Evolutionary conservation across 1,140 invertebrate species (phyloP).

Genomic region (Brachionus asplanchnoidis): DNA sequence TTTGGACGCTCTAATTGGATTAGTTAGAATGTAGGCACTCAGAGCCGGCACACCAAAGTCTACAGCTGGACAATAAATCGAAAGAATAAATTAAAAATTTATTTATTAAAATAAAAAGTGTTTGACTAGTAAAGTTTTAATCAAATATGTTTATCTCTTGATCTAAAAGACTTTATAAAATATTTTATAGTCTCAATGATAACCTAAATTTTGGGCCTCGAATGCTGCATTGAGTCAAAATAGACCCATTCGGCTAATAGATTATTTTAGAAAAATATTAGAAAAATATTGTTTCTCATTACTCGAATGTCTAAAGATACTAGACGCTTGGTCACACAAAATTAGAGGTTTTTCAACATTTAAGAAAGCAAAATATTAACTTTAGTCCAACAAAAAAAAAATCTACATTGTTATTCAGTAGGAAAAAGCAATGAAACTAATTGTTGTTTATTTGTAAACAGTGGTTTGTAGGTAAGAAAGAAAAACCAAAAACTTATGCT

Average conservation of each 20-base stretch:
- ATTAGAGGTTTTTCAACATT: not conserved
- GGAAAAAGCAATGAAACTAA: not conserved
- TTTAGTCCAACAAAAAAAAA: not conserved
- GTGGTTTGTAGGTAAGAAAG: not conserved
- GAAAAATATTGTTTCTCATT: conserved; percentile 1
- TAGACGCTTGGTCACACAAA: not conserved
- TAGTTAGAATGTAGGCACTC: not conserved
- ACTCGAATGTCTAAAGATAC: not conserved
- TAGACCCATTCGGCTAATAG: not conserved
- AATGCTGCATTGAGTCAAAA: not conserved
- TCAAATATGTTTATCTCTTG: conserved; percentile 14
- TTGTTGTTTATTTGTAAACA: conserved; percentile 32
- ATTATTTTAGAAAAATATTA: not conserved
- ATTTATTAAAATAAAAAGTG: conserved; percentile 3
- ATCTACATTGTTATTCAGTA: not conserved
- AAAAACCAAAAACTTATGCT: not conserved
- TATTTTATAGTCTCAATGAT: conserved; percentile 2
- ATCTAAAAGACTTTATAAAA: not conserved
- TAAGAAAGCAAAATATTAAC: not conserved
- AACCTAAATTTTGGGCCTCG: conserved; percentile 9
- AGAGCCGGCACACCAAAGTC: not conserved
- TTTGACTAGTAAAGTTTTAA: not conserved
- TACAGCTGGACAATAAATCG: not conserved
- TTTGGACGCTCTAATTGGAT: not conserved
- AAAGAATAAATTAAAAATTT: not conserved